Conservation (phyloP, 2,113 vertebrate genomes). For the Malurus cyaneus region DNA sequence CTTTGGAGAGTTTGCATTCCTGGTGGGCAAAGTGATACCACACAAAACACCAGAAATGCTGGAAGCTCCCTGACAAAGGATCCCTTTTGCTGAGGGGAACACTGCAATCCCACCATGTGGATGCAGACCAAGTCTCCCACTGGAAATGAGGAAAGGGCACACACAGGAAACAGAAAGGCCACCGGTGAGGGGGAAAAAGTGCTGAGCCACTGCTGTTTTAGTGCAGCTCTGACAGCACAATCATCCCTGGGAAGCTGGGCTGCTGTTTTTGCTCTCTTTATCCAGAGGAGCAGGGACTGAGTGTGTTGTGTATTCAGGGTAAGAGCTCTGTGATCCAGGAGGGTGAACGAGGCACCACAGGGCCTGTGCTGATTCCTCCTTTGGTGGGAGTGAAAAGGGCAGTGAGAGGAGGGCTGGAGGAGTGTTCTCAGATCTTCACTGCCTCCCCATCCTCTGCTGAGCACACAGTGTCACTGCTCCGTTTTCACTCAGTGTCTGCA, state of each 20-base stretch:
- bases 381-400: background rate
- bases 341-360: background rate
- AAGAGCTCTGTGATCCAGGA: background rate
- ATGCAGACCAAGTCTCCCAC: background rate
- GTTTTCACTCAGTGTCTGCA: background rate
- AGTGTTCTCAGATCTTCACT: background rate
- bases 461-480: background rate
- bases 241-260: constrained; percentile 26
- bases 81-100: background rate
- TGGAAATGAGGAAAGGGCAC: background rate
- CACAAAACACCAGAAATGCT: background rate
- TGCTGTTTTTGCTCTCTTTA: constrained; percentile 63
- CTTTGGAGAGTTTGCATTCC: background rate
- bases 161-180: background rate
- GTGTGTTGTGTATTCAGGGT: background rate
- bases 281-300: constrained; percentile 26
- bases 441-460: background rate
- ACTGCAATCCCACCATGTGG: background rate
- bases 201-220: constrained; percentile 54
- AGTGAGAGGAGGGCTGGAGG: background rate
- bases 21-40: background rate
- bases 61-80: background rate
- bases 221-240: constrained; percentile 49
- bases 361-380: background rate
- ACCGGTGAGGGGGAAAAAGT: background rate